phyloP scores from a whole-genome alignment of 2,797 vertebrate genomes.

The Alosa sapidissima region DNA sequence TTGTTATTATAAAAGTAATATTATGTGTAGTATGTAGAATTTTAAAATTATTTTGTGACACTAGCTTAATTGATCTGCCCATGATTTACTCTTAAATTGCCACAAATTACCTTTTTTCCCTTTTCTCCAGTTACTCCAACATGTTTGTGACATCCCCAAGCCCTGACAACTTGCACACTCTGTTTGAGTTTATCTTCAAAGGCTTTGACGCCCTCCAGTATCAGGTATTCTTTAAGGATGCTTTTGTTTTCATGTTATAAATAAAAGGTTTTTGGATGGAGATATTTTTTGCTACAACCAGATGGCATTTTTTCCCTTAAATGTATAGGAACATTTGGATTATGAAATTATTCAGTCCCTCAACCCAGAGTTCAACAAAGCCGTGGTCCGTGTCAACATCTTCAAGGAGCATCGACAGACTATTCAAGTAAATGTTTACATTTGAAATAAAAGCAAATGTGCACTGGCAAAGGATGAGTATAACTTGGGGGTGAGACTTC shows the following conservation, averaged over 20 bases:
- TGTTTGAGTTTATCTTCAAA: slow-evolving; percentile 98
- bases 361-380: slow-evolving; percentile 98
- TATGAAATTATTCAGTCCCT: slow-evolving; percentile 98
- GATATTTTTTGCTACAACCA: not conserved
- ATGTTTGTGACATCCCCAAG: slow-evolving; percentile 97
- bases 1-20: too few species aligned
- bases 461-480: not conserved
- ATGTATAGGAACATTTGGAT: slow-evolving; percentile 89
- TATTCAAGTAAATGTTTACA: slow-evolving; percentile 82
- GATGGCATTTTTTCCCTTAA: not conserved
- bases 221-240: slow-evolving; percentile 75
- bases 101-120: not conserved
- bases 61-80: not conserved
- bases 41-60: too few species aligned
- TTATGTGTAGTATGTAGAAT: too few species aligned
- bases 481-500: not conserved
- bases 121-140: slow-evolving; percentile 88
- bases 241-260: not conserved
- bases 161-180: slow-evolving; percentile 95
- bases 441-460: not conserved
- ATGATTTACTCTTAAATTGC: not conserved
- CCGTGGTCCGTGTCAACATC: slow-evolving; percentile 93
- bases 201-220: slow-evolving; percentile 95
- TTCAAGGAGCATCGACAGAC: slow-evolving; percentile 98
- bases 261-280: not conserved